Conservation (phyloP, 2,888 invertebrate species). For the Neria commutata region DNA sequence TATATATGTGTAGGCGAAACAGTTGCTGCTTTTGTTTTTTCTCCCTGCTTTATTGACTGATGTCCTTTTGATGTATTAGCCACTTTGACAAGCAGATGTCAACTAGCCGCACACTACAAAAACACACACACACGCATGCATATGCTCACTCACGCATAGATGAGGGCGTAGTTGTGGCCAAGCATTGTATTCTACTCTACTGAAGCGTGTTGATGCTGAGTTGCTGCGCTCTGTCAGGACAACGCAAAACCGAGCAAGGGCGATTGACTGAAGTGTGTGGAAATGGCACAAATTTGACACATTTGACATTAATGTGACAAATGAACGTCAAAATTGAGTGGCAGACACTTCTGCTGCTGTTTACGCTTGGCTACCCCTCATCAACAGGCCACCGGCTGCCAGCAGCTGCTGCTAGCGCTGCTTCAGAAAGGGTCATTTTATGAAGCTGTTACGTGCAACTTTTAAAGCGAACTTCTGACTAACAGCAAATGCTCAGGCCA, state of each 20-base stretch:
- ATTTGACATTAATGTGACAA: background rate
- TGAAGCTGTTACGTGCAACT: slow-evolving; percentile 2
- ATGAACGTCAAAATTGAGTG: background rate
- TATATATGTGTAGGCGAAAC: background rate
- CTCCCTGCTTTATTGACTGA: background rate
- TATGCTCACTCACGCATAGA: too few species aligned
- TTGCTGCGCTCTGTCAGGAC: too few species aligned
- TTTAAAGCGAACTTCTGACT: too few species aligned
- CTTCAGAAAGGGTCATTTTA: background rate
- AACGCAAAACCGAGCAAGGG: too few species aligned
- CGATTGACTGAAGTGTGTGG: too few species aligned
- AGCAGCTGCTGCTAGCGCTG: too few species aligned
- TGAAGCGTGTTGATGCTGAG: background rate
- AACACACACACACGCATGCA: too few species aligned
- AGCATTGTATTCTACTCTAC: background rate
- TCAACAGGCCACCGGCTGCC: too few species aligned
- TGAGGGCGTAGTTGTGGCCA: too few species aligned
- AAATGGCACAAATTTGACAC: background rate
- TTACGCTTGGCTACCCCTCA: background rate
- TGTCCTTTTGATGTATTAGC: background rate
- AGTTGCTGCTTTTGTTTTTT: background rate
- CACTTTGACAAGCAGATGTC: background rate
- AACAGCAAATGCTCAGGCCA: background rate
- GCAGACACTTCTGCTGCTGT: background rate
- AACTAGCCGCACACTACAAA: too few species aligned